Percentiles rank a stretch among this genome's conserved stretches.
Conservation (phyloP, 2,888 invertebrate species). For the Hyposoter dolosus region DNA sequence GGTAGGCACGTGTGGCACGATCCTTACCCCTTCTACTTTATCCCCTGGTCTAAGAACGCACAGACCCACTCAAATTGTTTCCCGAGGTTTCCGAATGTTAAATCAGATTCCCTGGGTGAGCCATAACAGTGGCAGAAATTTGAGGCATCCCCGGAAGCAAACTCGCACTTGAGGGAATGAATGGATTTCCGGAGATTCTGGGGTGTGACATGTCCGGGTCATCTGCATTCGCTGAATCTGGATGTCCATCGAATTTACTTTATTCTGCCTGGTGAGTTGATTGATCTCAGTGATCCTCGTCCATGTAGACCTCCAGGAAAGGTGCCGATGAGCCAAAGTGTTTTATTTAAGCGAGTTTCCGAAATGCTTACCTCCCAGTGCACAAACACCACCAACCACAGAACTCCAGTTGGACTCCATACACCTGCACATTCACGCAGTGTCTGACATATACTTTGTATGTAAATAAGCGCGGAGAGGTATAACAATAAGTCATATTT, state of each 20-base stretch:
- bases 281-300: neutral
- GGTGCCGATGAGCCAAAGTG: neutral
- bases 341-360: neutral
- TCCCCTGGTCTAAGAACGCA: constrained; percentile 10
- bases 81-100: constrained; percentile 56
- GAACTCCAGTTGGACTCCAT: neutral
- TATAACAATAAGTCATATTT: constrained; percentile 64
- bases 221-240: neutral
- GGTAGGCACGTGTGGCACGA: constrained; percentile 35
- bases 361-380: neutral
- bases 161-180: neutral
- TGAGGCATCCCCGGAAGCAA: constrained; percentile 73
- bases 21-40: neutral
- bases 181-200: constrained; percentile 25
- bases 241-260: neutral
- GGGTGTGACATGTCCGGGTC: constrained; percentile 28
- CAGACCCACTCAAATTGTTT: constrained; percentile 57
- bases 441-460: constrained; percentile 59
- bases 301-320: neutral
- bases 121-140: constrained; percentile 78
- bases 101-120: constrained; percentile 73
- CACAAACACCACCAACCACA: neutral
- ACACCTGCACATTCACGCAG: constrained; percentile 24
- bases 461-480: constrained; percentile 57
- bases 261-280: neutral